phyloP scores from a whole-genome alignment of 2,797 vertebrate species.

The Nannoperca australis region DNA sequence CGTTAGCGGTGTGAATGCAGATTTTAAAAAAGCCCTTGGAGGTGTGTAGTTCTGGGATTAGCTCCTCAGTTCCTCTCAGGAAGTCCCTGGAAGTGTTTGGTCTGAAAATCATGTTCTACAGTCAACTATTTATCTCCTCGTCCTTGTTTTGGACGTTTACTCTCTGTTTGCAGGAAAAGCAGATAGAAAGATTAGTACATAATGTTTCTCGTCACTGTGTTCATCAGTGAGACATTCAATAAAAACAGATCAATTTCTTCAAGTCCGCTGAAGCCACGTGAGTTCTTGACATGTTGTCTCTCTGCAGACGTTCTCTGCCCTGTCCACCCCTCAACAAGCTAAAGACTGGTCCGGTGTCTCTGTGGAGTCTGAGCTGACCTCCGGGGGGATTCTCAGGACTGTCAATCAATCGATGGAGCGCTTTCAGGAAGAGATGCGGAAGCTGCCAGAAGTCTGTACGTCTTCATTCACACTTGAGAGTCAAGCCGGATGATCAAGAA shows the following conservation, averaged over 20 bases:
- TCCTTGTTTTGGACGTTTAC: no score
- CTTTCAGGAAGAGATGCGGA: slow-evolving; percentile 72
- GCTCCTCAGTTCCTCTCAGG: no score
- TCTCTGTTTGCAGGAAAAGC: not conserved
- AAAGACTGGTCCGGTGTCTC: slow-evolving; percentile 75
- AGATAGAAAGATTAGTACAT: no score
- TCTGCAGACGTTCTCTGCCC: slow-evolving; percentile 67
- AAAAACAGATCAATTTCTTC: not conserved
- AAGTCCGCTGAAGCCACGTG: not conserved
- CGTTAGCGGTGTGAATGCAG: no score
- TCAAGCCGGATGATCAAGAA: not conserved
- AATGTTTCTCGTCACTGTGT: not conserved
- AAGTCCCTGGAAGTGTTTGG: no score
- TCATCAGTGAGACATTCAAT: not conserved
- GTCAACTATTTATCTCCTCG: no score
- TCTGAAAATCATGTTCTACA: no score
- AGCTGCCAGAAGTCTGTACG: slow-evolving; percentile 77
- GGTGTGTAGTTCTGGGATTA: no score
- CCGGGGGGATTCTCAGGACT: slow-evolving; percentile 68
- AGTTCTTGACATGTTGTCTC: not conserved
- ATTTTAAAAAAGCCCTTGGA: no score
- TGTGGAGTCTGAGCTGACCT: slow-evolving; percentile 71
- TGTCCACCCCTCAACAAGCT: slow-evolving; percentile 49
- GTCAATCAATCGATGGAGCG: slow-evolving; percentile 71
- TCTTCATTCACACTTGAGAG: slow-evolving; percentile 5